These are phyloP conservation scores for Sander lucioperca DNA, from an alignment of 2,113 vertebrate genomes.

Conservation along the genomic window DNA sequence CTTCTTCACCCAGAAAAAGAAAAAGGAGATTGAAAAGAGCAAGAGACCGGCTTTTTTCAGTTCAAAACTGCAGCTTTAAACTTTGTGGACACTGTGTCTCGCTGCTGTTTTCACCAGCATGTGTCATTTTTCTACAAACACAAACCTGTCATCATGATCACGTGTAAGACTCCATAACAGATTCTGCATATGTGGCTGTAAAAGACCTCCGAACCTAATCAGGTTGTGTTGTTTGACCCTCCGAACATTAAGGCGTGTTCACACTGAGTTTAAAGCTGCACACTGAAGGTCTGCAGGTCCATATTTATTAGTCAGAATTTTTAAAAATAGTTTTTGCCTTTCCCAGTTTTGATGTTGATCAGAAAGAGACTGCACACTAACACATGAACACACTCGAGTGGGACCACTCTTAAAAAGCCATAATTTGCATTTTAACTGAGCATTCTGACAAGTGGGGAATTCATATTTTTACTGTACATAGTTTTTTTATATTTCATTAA, in stretches of 20 bases:
- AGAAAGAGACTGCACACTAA: not conserved
- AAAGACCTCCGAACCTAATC: not conserved
- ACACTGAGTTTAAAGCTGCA: not conserved
- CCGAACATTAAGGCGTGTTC: not conserved
- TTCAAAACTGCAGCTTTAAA: not conserved
- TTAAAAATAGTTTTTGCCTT: not conserved
- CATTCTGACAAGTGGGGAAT: constrained; percentile 12
- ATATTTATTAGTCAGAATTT: not conserved
- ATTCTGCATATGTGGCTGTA: not conserved
- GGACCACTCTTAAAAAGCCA: constrained; percentile 9
- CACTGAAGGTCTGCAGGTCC: not conserved
- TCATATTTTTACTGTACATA: constrained; percentile 36
- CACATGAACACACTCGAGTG: not conserved
- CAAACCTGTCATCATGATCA: not conserved
- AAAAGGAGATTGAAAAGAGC: no score
- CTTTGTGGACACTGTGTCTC: not conserved
- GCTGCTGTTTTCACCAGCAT: not conserved
- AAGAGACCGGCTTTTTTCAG: no score
- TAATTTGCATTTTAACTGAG: constrained; percentile 5
- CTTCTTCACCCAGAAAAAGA: no score
- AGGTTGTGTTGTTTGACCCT: not conserved
- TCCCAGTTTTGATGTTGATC: not conserved
- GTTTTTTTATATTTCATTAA: constrained; percentile 2
- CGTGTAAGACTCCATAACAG: no score
- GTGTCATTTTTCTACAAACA: not conserved